Conservation (phyloP, 1,140 invertebrate species). For the Diorhabda carinulata region DNA sequence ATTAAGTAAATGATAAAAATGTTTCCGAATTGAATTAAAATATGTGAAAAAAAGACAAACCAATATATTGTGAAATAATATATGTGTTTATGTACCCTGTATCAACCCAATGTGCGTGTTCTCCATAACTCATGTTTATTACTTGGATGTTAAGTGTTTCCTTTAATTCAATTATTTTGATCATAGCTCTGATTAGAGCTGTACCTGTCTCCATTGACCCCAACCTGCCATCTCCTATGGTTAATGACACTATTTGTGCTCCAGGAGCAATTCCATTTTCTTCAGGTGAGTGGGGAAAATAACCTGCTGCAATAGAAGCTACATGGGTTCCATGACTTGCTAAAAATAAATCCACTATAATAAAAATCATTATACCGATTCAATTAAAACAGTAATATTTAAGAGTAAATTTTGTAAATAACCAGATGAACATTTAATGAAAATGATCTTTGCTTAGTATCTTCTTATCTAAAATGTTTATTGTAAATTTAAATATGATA, state of each 20-base stretch:
- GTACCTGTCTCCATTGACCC: slow-evolving; percentile 96
- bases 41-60: slow-evolving; percentile 15
- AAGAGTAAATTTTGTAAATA: no score
- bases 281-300: slow-evolving; percentile 87
- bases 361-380: neutral
- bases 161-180: slow-evolving; percentile 73
- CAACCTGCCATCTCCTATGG: slow-evolving; percentile 83
- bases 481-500: no score
- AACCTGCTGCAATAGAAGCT: slow-evolving; percentile 87
- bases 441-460: no score
- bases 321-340: slow-evolving; percentile 96
- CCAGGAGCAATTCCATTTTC: slow-evolving; percentile 94
- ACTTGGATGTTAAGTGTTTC: slow-evolving; percentile 69
- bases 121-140: slow-evolving; percentile 98
- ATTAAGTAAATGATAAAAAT: no score
- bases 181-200: slow-evolving; percentile 85
- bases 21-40: no score
- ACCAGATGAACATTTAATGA: no score
- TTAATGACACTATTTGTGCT: slow-evolving; percentile 90
- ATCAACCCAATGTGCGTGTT: slow-evolving; percentile 86
- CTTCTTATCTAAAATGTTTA: no score
- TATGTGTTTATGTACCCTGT: slow-evolving; percentile 63
- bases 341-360: slow-evolving; percentile 47
- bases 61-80: neutral
- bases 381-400: no score